Conservation (phyloP, 2,797 vertebrate species). For the Gephyroberyx darwinii region DNA sequence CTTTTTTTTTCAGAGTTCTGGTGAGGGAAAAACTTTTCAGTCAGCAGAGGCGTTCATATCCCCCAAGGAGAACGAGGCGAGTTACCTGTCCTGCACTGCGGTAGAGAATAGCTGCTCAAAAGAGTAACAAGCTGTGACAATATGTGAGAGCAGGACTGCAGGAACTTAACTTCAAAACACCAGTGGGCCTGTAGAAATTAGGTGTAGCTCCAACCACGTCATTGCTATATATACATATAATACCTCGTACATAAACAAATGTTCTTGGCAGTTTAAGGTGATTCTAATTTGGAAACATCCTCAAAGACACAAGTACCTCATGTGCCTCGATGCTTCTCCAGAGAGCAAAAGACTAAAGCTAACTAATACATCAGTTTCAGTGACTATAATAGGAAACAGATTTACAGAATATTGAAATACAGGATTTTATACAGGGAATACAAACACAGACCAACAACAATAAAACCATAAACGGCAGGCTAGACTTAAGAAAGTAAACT, state of each 20-base stretch:
- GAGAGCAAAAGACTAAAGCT: conserved; percentile 21
- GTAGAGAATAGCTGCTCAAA: conserved; percentile 45
- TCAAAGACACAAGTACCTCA: conserved; percentile 28
- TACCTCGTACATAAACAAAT: conserved; percentile 52
- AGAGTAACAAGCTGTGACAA: conserved; percentile 50
- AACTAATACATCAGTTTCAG: too few relatives aligned
- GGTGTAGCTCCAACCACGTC: conserved; percentile 43
- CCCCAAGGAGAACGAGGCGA: conserved; percentile 55
- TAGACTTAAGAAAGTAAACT: too few relatives aligned
- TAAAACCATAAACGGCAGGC: too few relatives aligned
- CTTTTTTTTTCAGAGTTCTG: conserved; percentile 58
- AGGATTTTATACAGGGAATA: too few relatives aligned
- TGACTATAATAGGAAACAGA: too few relatives aligned
- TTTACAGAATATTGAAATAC: too few relatives aligned
- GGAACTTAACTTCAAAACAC: conserved; percentile 40
- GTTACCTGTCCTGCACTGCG: conserved; percentile 69
- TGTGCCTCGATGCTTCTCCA: conserved; percentile 18
- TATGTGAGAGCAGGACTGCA: conserved; percentile 34
- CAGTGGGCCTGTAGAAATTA: conserved; percentile 45
- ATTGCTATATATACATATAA: conserved; percentile 22
- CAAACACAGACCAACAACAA: too few relatives aligned
- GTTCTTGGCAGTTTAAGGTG: conserved; percentile 52
- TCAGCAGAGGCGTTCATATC: conserved; percentile 68
- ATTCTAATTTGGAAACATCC: conserved; percentile 51
- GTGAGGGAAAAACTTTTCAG: conserved; percentile 42